Percentiles rank a stretch among this genome's conserved stretches.
Conservation (phyloP, 2,797 vertebrate species). For the Manis pentadactyla region DNA sequence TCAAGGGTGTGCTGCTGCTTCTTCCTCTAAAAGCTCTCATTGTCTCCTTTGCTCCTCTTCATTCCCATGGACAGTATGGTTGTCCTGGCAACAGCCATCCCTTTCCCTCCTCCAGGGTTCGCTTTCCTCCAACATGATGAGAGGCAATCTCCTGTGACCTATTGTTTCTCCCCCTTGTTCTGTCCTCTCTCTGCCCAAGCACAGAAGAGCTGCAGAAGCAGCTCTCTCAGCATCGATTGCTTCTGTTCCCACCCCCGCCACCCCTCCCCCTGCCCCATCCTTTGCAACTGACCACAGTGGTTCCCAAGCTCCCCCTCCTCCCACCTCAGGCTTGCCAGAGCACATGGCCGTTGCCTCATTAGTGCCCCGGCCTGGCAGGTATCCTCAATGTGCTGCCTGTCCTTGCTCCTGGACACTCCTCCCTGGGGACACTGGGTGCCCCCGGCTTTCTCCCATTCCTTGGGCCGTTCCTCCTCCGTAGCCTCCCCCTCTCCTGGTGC, state of each 20-base stretch:
- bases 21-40: neutral
- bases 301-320: neutral
- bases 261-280: neutral
- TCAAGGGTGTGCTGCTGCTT: neutral
- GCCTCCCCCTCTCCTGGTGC: neutral
- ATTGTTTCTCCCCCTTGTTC: neutral
- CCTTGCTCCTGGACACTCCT: neutral
- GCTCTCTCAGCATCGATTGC: neutral
- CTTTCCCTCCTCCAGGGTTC: neutral
- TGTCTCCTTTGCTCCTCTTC: neutral
- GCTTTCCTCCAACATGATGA: neutral
- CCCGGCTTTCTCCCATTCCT: neutral
- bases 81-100: neutral
- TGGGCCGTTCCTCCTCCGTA: neutral
- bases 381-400: neutral
- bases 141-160: neutral
- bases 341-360: no score
- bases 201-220: neutral
- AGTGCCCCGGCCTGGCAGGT: no score
- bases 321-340: neutral
- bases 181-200: neutral
- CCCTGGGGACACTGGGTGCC: neutral
- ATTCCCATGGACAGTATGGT: neutral
- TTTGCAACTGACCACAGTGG: neutral
- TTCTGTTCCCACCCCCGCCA: neutral